phyloP scores from a whole-genome alignment of 2,797 vertebrate genomes.

The Cossypha heuglini region DNA sequence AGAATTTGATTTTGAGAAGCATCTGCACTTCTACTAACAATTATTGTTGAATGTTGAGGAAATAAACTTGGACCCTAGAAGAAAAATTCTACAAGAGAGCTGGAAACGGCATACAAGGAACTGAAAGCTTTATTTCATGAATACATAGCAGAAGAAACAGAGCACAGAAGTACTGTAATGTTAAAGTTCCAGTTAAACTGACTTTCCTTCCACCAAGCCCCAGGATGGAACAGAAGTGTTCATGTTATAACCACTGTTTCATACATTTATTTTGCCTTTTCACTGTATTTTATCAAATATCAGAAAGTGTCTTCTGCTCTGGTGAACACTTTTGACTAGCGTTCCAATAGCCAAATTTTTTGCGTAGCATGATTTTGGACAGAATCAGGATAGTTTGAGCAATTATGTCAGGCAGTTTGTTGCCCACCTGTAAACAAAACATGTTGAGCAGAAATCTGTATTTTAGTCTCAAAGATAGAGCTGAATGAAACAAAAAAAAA shows the following conservation, averaged over 20 bases:
- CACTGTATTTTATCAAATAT: not conserved
- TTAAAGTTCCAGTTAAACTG: not conserved
- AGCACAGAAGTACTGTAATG: not conserved
- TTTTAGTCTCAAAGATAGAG: not conserved
- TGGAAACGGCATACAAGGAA: not conserved
- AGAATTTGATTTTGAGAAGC: not conserved
- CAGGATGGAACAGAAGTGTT: not conserved
- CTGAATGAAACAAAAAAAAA: not conserved
- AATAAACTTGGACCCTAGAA: not conserved
- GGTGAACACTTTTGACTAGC: not conserved
- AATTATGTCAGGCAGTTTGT: not conserved
- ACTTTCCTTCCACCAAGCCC: not conserved
- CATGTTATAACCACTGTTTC: not conserved
- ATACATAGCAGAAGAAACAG: not conserved
- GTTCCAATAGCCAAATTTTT: not conserved
- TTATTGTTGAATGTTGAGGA: not conserved
- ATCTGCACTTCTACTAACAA: not conserved
- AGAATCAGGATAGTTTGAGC: not conserved
- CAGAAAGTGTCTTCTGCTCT: not conserved
- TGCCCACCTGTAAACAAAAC: not conserved
- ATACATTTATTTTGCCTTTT: not conserved
- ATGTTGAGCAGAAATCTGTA: not conserved
- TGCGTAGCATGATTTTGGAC: not conserved
- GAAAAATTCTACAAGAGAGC: not conserved
- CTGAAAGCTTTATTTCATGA: not conserved